Evolutionary conservation across 2,113 vertebrate species (phyloP).

Genomic region (Myanophis thanlyinensis): DNA sequence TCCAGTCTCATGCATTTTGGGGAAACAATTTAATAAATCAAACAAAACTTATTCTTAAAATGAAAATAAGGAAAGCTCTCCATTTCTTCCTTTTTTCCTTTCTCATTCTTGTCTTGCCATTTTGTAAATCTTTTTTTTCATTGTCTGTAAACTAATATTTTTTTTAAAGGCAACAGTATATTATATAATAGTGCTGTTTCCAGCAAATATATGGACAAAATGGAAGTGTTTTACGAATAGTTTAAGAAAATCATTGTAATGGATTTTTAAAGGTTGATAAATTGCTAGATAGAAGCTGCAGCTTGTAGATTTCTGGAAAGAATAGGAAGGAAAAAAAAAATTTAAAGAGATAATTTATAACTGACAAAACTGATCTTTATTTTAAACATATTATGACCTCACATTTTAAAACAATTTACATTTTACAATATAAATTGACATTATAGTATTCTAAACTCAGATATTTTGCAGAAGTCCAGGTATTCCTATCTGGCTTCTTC

Average conservation of each 20-base stretch:
- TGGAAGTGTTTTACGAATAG: background rate
- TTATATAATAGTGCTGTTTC: background rate
- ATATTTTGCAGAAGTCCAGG: conserved; percentile 24
- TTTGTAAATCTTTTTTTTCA: background rate
- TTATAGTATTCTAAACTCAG: background rate
- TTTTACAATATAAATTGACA: conserved; percentile 1
- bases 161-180: background rate
- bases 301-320: background rate
- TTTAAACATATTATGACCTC: background rate
- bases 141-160: background rate
- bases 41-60: background rate
- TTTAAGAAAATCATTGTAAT: background rate
- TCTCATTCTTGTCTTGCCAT: background rate
- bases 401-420: background rate
- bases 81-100: background rate
- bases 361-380: background rate
- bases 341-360: background rate
- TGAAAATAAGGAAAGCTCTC: background rate
- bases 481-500: background rate
- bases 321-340: background rate
- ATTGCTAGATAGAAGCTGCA: background rate
- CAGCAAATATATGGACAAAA: background rate
- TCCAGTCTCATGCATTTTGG: background rate
- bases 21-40: background rate
- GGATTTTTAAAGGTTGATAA: background rate